These are phyloP conservation scores for Coreius guichenoti DNA, from an alignment of 2,797 vertebrate species.

Conservation along the genomic window DNA sequence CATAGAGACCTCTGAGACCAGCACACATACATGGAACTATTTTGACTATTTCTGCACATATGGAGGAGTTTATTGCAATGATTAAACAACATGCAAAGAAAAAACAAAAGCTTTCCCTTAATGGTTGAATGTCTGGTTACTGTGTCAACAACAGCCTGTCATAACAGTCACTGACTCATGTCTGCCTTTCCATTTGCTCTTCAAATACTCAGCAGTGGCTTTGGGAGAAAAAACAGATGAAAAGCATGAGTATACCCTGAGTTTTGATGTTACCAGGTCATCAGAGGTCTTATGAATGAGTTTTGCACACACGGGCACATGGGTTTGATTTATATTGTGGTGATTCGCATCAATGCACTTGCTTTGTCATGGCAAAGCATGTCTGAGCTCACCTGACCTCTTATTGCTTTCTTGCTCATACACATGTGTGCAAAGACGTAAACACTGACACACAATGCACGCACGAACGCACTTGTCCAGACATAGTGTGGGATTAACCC, in stretches of 20 bases:
- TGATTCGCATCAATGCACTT: background rate
- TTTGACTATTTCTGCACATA: conserved; percentile 18
- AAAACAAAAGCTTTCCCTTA: conserved; percentile 33
- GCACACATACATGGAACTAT: background rate
- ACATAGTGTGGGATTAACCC: background rate
- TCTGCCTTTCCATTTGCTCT: conserved; percentile 33
- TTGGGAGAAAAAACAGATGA: background rate
- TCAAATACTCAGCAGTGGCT: background rate
- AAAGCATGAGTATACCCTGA: background rate
- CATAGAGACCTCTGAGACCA: conserved; percentile 1
- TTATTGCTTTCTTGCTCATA: background rate
- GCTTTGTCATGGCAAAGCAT: background rate
- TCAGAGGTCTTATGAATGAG: background rate
- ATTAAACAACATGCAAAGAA: conserved; percentile 34
- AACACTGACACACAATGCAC: background rate
- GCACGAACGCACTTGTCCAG: background rate
- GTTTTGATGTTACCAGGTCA: background rate
- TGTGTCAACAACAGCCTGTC: conserved; percentile 43
- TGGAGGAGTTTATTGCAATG: conserved; percentile 38
- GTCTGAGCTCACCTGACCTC: background rate
- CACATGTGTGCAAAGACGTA: background rate
- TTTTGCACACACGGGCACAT: background rate
- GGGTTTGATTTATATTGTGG: background rate
- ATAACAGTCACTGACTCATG: conserved; percentile 15
- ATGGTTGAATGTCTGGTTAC: conserved; percentile 41